Percentiles rank a stretch among this genome's conserved stretches.
These are phyloP conservation scores for Gadus macrocephalus DNA, from an alignment of 2,113 vertebrate species.

Conservation along the genomic window DNA sequence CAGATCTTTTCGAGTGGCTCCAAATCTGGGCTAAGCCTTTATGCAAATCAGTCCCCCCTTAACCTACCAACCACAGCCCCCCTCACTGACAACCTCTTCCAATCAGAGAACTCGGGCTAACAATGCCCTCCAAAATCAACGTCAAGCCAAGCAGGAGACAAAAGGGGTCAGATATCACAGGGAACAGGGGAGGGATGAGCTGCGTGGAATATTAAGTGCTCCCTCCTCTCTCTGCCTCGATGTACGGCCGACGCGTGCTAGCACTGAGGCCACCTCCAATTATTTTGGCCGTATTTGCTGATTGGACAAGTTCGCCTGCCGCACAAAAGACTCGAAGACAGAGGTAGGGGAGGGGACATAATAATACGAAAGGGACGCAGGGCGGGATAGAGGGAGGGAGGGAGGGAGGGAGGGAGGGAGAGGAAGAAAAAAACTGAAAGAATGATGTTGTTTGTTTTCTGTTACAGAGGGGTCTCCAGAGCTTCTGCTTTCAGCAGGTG, in stretches of 20 bases:
- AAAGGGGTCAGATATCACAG: slow-evolving; percentile 75
- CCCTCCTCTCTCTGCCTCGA: slow-evolving; percentile 62
- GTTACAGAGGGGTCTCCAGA: slow-evolving; percentile 6
- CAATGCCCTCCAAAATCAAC: slow-evolving; percentile 76
- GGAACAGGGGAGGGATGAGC: slow-evolving; percentile 64
- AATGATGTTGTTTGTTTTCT: slow-evolving; percentile 30
- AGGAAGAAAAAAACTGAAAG: slow-evolving; percentile 12
- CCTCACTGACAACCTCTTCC: slow-evolving; percentile 54
- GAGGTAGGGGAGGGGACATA: slow-evolving; percentile 10
- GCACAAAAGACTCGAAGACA: slow-evolving; percentile 55
- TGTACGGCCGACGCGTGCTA: slow-evolving; percentile 60
- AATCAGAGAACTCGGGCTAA: slow-evolving; percentile 65
- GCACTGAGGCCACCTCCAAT: slow-evolving; percentile 68
- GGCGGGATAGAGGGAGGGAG: slow-evolving; percentile 19
- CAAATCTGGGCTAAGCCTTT: slow-evolving; percentile 76
- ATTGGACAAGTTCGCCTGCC: slow-evolving; percentile 67
- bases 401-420: slow-evolving; percentile 2
- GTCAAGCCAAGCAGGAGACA: slow-evolving; percentile 70
- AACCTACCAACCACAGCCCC: slow-evolving; percentile 66
- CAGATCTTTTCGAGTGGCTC: slow-evolving; percentile 72
- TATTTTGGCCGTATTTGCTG: slow-evolving; percentile 70
- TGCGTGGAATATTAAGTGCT: slow-evolving; percentile 67
- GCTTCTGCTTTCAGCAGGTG: slow-evolving; percentile 34
- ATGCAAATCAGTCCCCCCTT: slow-evolving; percentile 67
- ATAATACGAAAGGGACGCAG: background rate